A percentile compares a stretch with the other conserved stretches of the same genome.
Evolutionary conservation across 2,888 invertebrate species (phyloP).

Genomic region (Mesopsocus fuscifrons): DNA sequence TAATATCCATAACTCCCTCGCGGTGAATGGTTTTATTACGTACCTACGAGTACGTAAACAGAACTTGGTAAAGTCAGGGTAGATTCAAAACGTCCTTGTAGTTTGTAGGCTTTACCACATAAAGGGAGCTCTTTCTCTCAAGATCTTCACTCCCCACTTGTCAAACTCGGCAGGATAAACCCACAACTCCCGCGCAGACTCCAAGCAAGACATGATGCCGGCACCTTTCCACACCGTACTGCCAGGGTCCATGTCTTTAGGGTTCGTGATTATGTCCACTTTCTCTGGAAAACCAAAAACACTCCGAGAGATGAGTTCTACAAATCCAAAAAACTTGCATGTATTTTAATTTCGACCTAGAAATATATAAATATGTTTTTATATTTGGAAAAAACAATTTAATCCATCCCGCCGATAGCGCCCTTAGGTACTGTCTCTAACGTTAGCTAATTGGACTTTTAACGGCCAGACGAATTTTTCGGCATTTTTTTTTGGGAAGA

Average conservation of each 20-base stretch:
- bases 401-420: no score
- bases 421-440: no score
- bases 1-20: no score
- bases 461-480: no score
- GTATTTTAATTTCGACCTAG: background rate
- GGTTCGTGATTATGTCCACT: constrained; percentile 74
- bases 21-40: no score
- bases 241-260: constrained; percentile 81
- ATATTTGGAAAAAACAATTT: background rate
- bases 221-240: constrained; percentile 91
- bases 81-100: no score
- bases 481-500: no score
- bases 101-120: constrained; percentile 69
- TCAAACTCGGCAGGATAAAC: constrained; percentile 73
- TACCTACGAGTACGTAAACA: no score
- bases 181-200: constrained; percentile 87
- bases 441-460: no score
- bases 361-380: constrained; percentile 10
- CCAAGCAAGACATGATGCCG: constrained; percentile 78
- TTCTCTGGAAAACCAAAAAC: constrained; percentile 35
- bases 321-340: no score
- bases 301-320: constrained; percentile 13
- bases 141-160: constrained; percentile 59
- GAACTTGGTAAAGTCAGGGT: no score
- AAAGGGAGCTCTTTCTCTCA: constrained; percentile 83